A percentile compares a stretch with the other conserved stretches of the same genome.
Evolutionary conservation across 2,113 vertebrate species (phyloP).

Genomic region (Herpetotheres cachinnans): DNA sequence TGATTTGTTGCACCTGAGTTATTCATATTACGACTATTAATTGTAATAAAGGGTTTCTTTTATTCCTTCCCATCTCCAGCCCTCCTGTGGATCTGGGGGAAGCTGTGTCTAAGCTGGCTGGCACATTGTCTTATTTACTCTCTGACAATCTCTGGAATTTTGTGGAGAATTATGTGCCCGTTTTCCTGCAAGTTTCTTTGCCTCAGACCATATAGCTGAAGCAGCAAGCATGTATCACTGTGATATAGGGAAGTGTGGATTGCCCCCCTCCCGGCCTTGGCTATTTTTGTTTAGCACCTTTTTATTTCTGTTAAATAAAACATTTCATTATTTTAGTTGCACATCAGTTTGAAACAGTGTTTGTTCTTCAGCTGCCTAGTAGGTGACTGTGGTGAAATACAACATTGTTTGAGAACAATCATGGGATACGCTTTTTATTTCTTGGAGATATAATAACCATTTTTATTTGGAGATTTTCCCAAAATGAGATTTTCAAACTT

Average conservation of each 20-base stretch:
- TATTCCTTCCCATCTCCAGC: not conserved
- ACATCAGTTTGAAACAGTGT: not conserved
- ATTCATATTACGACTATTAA: not conserved
- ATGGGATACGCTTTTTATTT: not conserved
- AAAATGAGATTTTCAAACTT: not conserved
- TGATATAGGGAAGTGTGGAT: not conserved
- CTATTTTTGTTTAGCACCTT: not conserved
- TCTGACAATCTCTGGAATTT: not conserved
- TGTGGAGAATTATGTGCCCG: not conserved
- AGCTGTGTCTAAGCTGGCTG: not conserved
- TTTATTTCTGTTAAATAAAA: not conserved
- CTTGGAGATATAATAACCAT: not conserved
- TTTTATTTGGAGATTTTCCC: not conserved
- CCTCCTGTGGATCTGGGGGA: not conserved
- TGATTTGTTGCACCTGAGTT: not conserved
- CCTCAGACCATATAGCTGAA: not conserved
- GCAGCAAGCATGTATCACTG: not conserved
- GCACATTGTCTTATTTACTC: not conserved
- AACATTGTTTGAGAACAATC: not conserved
- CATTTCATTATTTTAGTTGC: not conserved
- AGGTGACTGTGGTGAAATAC: not conserved
- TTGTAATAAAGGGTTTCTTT: not conserved
- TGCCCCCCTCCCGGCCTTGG: not conserved
- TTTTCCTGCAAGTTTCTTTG: not conserved
- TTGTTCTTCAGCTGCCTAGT: not conserved